These are phyloP conservation scores for Julus scanicus DNA, from an alignment of 2,888 invertebrate genomes.

Conservation along the genomic window DNA sequence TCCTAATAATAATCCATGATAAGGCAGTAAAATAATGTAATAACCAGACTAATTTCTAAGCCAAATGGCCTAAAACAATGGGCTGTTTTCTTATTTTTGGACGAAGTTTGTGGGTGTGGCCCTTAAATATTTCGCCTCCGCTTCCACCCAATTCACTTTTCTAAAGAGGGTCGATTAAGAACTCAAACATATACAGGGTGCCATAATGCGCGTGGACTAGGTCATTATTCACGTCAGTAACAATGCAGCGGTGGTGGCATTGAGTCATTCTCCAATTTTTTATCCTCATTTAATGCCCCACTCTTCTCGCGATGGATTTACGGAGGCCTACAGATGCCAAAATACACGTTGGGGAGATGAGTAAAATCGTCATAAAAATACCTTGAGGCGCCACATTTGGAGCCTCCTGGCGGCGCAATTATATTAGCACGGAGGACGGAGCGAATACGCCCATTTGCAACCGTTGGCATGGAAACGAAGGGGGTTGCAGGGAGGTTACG, in stretches of 20 bases:
- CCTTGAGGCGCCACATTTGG: constrained; percentile 38
- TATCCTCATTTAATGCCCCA: constrained; percentile 28
- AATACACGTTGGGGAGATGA: constrained; percentile 43
- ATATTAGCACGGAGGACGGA: constrained; percentile 36
- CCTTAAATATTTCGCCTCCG: not conserved
- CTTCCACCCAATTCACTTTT: not conserved
- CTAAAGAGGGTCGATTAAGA: not conserved
- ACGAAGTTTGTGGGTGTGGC: not conserved
- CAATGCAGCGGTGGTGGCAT: constrained; percentile 39
- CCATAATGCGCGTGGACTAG: not conserved
- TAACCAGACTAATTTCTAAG: not conserved
- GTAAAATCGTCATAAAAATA: constrained; percentile 33
- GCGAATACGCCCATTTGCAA: constrained; percentile 43
- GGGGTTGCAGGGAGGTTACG: not conserved
- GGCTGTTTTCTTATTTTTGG: not conserved
- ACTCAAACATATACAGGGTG: constrained; percentile 10
- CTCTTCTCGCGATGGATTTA: constrained; percentile 23
- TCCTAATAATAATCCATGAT: too few species aligned
- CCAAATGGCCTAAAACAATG: not conserved
- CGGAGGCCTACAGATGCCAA: constrained; percentile 47
- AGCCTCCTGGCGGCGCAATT: constrained; percentile 45
- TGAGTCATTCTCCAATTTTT: constrained; percentile 36
- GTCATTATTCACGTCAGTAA: not conserved
- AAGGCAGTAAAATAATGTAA: too few species aligned
- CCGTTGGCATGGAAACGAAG: not conserved